These are phyloP conservation scores for Epsilonema sp. DNA, from an alignment of 2,888 invertebrate genomes.

Conservation along the genomic window DNA sequence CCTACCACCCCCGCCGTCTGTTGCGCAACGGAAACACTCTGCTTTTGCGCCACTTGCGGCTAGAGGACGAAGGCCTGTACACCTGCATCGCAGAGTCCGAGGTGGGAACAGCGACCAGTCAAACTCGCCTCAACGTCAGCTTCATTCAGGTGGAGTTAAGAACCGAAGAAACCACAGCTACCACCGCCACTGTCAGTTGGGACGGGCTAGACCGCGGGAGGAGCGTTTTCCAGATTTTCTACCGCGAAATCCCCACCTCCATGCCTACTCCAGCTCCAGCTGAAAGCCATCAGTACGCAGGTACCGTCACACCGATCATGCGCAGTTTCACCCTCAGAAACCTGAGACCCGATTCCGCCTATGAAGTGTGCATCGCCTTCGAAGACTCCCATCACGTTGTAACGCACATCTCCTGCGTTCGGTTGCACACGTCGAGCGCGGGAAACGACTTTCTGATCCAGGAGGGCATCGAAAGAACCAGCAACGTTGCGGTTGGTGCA, in stretches of 20 bases:
- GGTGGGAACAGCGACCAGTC: constrained; percentile 23
- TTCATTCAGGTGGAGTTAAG: not conserved
- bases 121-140: constrained; percentile 12
- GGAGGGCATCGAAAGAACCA: constrained; percentile 19
- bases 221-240: constrained; percentile 26
- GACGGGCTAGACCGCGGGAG: not conserved
- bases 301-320: constrained; percentile 20
- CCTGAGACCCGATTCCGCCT: constrained; percentile 29
- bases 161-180: not conserved
- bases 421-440: constrained; percentile 15
- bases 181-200: not conserved
- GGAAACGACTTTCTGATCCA: constrained; percentile 16
- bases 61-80: constrained; percentile 31
- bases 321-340: constrained; percentile 30
- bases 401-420: constrained; percentile 28
- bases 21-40: constrained; percentile 22
- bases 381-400: constrained; percentile 25
- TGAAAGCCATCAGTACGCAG: constrained; percentile 9
- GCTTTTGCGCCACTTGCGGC: constrained; percentile 19
- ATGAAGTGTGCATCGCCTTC: constrained; percentile 34
- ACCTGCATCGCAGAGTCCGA: constrained; percentile 31
- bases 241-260: constrained; percentile 11
- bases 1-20: constrained; percentile 22
- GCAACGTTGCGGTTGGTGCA: constrained; percentile 23
- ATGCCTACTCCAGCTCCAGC: constrained; percentile 9